Base-by-base conservation (phyloP, 2,888 invertebrate genomes). In the Mythimna albipuncta region DNA sequence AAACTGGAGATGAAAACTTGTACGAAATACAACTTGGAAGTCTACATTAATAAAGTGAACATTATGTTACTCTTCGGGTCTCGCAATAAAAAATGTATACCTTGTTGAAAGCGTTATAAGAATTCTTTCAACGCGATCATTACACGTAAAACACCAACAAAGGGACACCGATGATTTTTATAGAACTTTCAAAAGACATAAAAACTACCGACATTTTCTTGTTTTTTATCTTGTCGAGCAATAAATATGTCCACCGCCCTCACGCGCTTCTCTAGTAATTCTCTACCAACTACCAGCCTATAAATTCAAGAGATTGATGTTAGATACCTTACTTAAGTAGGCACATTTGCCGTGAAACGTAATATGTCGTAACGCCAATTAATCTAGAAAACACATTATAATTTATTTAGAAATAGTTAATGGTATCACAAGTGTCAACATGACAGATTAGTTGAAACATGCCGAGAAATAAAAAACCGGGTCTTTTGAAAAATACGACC, bases 261-360 rank as follows among this genome's bases (percentile, higher is more conserved):
- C 93, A 91, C 92, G 86, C 88, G 85, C 82, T 86, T 72, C 87
- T 86, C 87, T 85, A 88, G 89, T 91, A 91, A 92, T 90, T 92
- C 91, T 89, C 90, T 62, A 80, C 89, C 85, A 90, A 93, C 91
- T 90, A 89, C 89, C 86, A 91, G 86, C 89, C 91, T 91, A 95
- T 95, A 95, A 95, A 95, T 95, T 89, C 88, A 87, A 85, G 90
- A 94, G 95, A 95, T 95, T 94, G 94, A 95, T 94, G 95, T 92
- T 91, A 91, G 91, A 94, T 93, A 92, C 92, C 87, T 92, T 92
- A 93, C 92, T 93, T 93, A 73, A 73, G 58, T 73, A 93, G 93
- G 91, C 93, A 94, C 93, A 89, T 92, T 91, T 89, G 86, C 91
- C 89, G 88, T 94, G 93, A 93, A 93, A 94, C 91, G 89, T 94